Evolutionary conservation across 2,797 vertebrate species (phyloP), one percentile per base, ranked within the genome.

Genomic region (Enteromius anoplus): DNA sequence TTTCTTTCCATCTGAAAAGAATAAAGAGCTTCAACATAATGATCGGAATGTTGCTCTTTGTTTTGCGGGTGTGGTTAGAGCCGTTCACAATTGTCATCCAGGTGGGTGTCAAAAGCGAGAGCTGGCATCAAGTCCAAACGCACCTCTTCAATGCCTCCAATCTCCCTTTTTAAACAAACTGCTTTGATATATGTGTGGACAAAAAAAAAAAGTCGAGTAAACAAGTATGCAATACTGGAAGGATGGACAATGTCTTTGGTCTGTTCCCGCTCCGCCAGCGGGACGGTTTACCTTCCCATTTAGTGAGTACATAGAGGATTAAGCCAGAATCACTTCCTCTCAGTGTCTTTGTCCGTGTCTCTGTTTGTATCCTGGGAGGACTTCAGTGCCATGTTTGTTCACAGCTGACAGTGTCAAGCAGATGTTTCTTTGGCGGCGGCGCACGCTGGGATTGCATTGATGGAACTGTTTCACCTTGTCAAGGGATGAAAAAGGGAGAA

Each of bases 141-240:
- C 84, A 86, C 88, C 85, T 87, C 85, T 86, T 87, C 90, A 75
- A 83, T 94, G 77, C 73, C 49, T 70, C 58, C 75, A 93, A 93
- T 93, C 91, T 93, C 90, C 84, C 85, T 87, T 87, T 94, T 93
- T 89, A 92, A 92, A 79, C 89, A 88, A 84, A 58, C 58, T 82
- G 88, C 92, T 94, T 94, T 94, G 92, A 94, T 93, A 92, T 92
- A 90, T 90, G 90, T 91, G 88, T 89, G 85, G 86, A 87, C 84
- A 85, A 91, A 91, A 77, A 83, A 77, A 47, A 75, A 76, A 40
- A 81, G 84, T 83, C 85, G 87, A 70, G 88, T 91, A 91, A 91
- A 92, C 88, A 88, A 75, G 90, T 40, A 83, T 90, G 88, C 82
- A 71, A 82, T 66, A 58, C 81, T 6, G 81, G 79, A 53, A 86